Evolutionary conservation across 2,797 vertebrate genomes (phyloP), one percentile per base, ranked within the genome.

Genomic region (Mus caroli): DNA sequence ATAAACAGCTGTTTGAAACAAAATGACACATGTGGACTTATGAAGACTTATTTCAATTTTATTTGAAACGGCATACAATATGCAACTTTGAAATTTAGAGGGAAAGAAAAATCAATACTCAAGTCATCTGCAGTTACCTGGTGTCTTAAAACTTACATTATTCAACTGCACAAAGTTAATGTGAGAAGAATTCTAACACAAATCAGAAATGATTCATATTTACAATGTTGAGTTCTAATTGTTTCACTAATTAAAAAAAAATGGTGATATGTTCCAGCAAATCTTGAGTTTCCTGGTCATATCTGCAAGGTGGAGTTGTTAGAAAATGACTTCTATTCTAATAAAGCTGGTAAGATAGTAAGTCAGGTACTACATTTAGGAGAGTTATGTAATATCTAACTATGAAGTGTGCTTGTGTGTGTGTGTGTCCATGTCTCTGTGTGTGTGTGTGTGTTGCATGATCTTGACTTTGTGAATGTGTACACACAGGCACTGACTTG

Each of bases 1-100:
- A 93, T 75, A 86, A 58, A 34, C 15, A 94, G 69, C 52, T 40
- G 40, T 88, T 90, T 77, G 54, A 78, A 97, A 94, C 77, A 88
- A 95, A 96, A 64, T 79, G 34, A 60, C 71, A 94, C 71, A 90
- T 73, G 46, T 96, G 85, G 19, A 62, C 88, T 56, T 92, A 88
- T 52, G 85, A 50, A 96, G 90, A 97, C 88, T 96, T 95, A 97
- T 90, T 94, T 92, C 56, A 19, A n/a, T 92, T 97, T 94, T 90
- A 94, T 89, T 94, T 96, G 92, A 88, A 40, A 88, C 83, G 96
- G 83, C 91, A 95, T 75, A 69, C 94, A 94, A 52, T 80, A 56
- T 90, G 95, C 62, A 89, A 76, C 43, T 94, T 69, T 67, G 90
- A 91, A 87, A 95, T 95, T 96, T 89, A 91, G 34, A 76, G 93